Percentiles rank a stretch among this genome's conserved stretches.
Evolutionary conservation across 2,113 vertebrate genomes (phyloP).

Genomic region (Gallinago undulata): DNA sequence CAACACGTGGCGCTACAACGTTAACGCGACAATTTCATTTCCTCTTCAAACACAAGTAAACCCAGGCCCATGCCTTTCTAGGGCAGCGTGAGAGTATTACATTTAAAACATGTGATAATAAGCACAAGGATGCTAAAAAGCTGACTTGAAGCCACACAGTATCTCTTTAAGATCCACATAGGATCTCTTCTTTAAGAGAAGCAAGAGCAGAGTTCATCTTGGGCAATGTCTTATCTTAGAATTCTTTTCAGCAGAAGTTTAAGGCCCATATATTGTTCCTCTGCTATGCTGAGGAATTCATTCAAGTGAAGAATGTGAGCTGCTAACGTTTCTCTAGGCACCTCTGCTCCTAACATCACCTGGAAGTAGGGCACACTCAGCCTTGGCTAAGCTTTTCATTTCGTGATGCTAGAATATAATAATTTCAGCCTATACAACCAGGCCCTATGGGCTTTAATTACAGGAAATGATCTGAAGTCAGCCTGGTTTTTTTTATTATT

Average conservation of each 20-base stretch:
- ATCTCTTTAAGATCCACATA: background rate
- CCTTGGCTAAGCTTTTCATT: background rate
- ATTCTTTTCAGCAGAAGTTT: background rate
- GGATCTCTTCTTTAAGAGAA: background rate
- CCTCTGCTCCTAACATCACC: background rate
- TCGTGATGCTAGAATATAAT: background rate
- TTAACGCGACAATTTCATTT: background rate
- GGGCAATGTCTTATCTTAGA: background rate
- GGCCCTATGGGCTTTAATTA: background rate
- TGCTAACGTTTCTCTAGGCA: background rate
- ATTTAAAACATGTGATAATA: background rate
- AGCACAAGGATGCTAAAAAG: background rate
- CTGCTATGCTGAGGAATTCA: background rate
- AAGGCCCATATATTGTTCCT: background rate
- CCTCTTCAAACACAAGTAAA: background rate
- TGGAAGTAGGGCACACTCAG: background rate
- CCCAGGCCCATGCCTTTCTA: background rate
- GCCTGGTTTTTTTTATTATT: background rate
- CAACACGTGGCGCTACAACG: rapidly evolving
- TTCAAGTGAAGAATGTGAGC: background rate
- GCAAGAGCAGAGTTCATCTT: background rate
- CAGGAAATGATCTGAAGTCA: background rate
- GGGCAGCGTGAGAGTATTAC: background rate
- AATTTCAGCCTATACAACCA: background rate
- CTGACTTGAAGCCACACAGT: background rate